Evolutionary conservation across 1,140 invertebrate genomes (phyloP).

Genomic region (Rhizoglyphus robini): DNA sequence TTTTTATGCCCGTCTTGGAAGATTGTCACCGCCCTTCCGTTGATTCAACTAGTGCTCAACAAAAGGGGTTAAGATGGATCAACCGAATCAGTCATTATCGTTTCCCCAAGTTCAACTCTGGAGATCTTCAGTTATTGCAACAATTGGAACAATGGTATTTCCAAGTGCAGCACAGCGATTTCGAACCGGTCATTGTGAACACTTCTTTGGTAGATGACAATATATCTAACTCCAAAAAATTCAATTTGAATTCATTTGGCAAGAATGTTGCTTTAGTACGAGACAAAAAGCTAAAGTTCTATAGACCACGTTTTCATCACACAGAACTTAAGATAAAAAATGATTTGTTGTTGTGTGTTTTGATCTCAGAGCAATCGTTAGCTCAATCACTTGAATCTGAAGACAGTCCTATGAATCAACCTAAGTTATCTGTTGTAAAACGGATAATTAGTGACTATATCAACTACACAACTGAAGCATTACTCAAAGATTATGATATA

Average conservation of each 20-base stretch:
- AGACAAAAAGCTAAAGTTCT: constrained; percentile 28
- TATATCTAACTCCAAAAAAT: too few species aligned
- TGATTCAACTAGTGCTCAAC: neutral
- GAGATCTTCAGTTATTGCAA: neutral
- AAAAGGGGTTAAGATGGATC: neutral
- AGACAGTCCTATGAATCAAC: neutral
- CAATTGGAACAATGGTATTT: constrained; percentile 1
- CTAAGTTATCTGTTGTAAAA: constrained; percentile 53
- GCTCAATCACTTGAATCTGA: constrained; percentile 37
- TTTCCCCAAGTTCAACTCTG: neutral
- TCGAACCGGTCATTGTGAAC: neutral
- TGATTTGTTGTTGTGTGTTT: constrained; percentile 68
- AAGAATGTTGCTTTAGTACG: neutral
- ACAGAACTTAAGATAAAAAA: constrained; percentile 79
- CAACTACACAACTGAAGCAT: constrained; percentile 35
- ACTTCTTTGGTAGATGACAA: neutral
- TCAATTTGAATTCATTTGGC: too few species aligned
- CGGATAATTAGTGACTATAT: constrained; percentile 57
- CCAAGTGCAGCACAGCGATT: neutral
- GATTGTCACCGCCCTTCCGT: neutral
- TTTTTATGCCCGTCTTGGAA: constrained; percentile 13
- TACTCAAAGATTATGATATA: neutral
- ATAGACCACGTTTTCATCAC: constrained; percentile 72
- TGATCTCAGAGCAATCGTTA: constrained; percentile 55
- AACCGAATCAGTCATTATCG: neutral